phyloP scores from a whole-genome alignment of 1,140 invertebrate genomes.

The Listronotus bonariensis region DNA sequence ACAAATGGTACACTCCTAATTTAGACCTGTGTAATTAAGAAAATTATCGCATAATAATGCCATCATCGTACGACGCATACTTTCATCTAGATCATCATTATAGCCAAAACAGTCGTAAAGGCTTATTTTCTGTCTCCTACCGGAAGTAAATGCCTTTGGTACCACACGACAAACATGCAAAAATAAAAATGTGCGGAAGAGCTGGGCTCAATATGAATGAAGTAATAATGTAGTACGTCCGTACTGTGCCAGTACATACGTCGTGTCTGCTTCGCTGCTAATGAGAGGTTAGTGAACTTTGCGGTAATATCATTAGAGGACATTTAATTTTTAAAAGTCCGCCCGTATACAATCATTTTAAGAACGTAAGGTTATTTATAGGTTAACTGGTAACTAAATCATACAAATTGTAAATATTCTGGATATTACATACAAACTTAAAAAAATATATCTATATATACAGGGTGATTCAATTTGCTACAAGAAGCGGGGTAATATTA shows the following conservation, averaged over 20 bases:
- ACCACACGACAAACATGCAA: conserved; percentile 5
- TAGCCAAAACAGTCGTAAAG: too few relatives aligned
- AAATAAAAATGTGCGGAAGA: conserved; percentile 27
- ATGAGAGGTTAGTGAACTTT: conserved; percentile 20
- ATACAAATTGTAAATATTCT: too few relatives aligned
- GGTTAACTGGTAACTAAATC: too few relatives aligned
- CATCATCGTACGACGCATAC: too few relatives aligned
- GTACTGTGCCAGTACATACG: conserved; percentile 19
- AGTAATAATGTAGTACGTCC: conserved; percentile 29
- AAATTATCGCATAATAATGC: too few relatives aligned
- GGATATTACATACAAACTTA: too few relatives aligned
- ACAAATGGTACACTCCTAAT: too few relatives aligned
- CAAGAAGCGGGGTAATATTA: too few relatives aligned
- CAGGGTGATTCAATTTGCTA: background rate
- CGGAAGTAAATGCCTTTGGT: conserved; percentile 22
- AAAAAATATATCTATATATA: too few relatives aligned
- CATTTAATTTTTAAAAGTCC: conserved; percentile 32
- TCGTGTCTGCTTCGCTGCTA: conserved; percentile 15
- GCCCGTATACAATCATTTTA: background rate
- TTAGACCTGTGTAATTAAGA: too few relatives aligned
- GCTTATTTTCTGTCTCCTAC: conserved; percentile 8
- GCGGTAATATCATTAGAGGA: conserved; percentile 28
- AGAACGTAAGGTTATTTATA: too few relatives aligned
- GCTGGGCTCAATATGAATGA: conserved; percentile 24
- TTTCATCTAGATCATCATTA: too few relatives aligned